Evolutionary conservation across 2,888 invertebrate genomes (phyloP).

Genomic region (Yponomeuta sedellus): DNA sequence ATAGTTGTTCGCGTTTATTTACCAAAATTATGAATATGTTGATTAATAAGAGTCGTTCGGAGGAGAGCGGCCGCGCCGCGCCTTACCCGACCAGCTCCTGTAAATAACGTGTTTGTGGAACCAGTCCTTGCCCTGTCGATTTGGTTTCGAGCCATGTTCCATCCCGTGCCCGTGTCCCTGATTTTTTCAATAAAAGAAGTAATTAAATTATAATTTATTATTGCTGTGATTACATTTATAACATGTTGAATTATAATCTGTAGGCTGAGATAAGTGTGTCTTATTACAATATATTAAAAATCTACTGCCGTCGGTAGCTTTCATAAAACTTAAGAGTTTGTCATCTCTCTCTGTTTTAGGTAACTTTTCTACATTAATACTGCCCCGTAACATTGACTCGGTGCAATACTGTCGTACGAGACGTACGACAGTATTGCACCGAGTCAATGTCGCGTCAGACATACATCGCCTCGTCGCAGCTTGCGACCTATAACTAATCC

Average conservation of each 20-base stretch:
- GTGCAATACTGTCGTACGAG: too few species aligned
- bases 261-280: slow-evolving; percentile 55
- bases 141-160: slow-evolving; percentile 58
- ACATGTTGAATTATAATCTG: slow-evolving; percentile 57
- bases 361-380: slow-evolving; percentile 29
- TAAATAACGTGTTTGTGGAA: slow-evolving; percentile 60
- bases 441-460: slow-evolving; percentile 29
- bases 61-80: slow-evolving; percentile 1
- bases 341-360: slow-evolving; percentile 32
- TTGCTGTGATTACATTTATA: slow-evolving; percentile 73
- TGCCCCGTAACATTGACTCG: slow-evolving; percentile 33
- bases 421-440: slow-evolving; percentile 30
- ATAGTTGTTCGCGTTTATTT: slow-evolving; percentile 62
- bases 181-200: slow-evolving; percentile 5
- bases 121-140: slow-evolving; percentile 60
- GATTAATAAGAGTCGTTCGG: slow-evolving; percentile 35
- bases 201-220: slow-evolving; percentile 53
- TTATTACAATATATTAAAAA: slow-evolving; percentile 40
- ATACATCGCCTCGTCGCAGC: not conserved
- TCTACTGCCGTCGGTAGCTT: slow-evolving; percentile 46
- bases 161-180: slow-evolving; percentile 25
- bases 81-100: slow-evolving; percentile 35
- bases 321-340: slow-evolving; percentile 32
- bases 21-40: slow-evolving; percentile 64
- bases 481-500: not conserved